Evolutionary conservation across 2,888 invertebrate species (phyloP), one percentile per base, ranked within the genome.

Genomic region (Pristionchus exspectatus): DNA sequence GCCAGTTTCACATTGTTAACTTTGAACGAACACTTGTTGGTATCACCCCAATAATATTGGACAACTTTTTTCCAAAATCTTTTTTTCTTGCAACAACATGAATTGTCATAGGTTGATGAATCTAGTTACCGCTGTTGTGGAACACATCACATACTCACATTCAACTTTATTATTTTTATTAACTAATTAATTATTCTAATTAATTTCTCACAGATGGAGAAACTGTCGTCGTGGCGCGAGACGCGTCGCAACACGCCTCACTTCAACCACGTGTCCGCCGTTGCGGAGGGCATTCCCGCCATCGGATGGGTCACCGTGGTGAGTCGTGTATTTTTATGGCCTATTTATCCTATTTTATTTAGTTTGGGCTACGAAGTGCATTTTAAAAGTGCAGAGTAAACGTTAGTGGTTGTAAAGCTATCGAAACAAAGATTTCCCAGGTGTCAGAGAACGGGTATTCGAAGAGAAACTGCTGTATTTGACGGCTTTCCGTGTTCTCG

Each of bases 201-300:
- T 12, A 5, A 1, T 7, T 12, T 84, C 56, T 16, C 33, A 1
- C 54, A 88, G 88, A 88, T 88, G 27, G 88, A 81, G 21, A 59
- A 77, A 38, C 30, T 88, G 24, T 27, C 33, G n/a, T 81, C 88
- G 44, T 88, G 88, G 88, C 77, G 81, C n/a, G 88, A 88, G 56
- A 33, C 77, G 18, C 56, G 81, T 38, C 97, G 98, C 90, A 96
- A 97, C 7, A 98, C 98, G 21, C 96, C 96, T 24, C 97, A 96
- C 94, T 98, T 98, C 96, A 99, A 99, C 96, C 99, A 99, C 95
- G 96, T 99, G 92, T 98, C 98, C 54, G 98, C 98, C 4, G 97
- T 99, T 91, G 97, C 98, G 92, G 99, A 99, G 96, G 98, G 98
- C 95, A 91, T 99, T 94, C 97, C 98, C 0, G 98, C 98, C 1